Base-by-base conservation (phyloP, 2,113 vertebrate species). In the Chlamydotis undulata region DNA sequence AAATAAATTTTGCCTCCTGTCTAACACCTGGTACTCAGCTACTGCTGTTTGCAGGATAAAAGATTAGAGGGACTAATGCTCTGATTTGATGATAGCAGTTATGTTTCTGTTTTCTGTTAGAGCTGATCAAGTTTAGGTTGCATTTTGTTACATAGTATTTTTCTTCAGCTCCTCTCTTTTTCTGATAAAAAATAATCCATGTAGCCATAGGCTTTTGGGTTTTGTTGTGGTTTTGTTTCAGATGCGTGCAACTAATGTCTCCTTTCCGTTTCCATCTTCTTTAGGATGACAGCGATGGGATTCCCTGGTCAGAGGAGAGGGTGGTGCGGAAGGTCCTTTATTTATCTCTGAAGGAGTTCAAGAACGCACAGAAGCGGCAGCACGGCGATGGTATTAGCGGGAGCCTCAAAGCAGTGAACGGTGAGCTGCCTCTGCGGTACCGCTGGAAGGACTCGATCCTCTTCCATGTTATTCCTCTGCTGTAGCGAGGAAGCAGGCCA, bases 231-330 rank as follows among this genome's bases (percentile, higher is more conserved):
- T 74, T 61, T 43, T 60, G 60, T 71, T 93, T 83, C 65, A 45
- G 28, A 13, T 43, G 12, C 19, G 12, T 9, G 4, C 14, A 73
- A 19, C 53, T 95, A 73, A 96, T 29, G 13, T 80, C 47, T 90
- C 26, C 31, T 86, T 89, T 94, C 13, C 10, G 2, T 92, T 97
- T 78, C 75, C 23, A 63, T 65, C 19, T 92, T 69, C 19, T 91
- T n/a, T 83, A 99, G 99, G 99, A 99, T 96, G 99, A 99, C 98
- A 99, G 99, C 91, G 99, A 99, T 98, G 99, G 99, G 96, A 99
- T 99, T 98, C 99, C 99, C n/a, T 99, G 99, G 99, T 99, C 99
- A 93, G 99, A 99, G 97, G 99, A 99, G 98, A 98, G 99, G 95
- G 98, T 99, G 97, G 99, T 99, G 97, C 99, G 99, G 75, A 99